These are phyloP conservation scores for Hirtodrosophila duncani DNA, from an alignment of 2,888 invertebrate species.

Conservation along the genomic window DNA sequence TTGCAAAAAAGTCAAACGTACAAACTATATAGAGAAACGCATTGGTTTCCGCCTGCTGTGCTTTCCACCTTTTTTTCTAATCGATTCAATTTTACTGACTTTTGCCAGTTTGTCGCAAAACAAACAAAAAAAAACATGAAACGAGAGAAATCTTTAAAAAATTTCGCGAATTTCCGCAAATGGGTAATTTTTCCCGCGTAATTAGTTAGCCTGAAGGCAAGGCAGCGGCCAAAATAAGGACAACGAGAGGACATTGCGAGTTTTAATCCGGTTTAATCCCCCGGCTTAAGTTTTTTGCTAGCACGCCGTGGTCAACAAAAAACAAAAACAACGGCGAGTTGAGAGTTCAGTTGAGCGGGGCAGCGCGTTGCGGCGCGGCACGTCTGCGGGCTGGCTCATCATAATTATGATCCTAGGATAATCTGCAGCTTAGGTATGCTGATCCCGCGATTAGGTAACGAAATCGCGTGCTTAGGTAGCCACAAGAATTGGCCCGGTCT, in stretches of 20 bases:
- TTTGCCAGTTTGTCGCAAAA: conserved; percentile 34
- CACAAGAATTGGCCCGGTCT: conserved; percentile 63
- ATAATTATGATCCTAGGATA: conserved; percentile 72
- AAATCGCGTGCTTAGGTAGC: conserved; percentile 68
- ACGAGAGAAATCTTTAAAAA: conserved; percentile 22
- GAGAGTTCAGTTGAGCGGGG: conserved; percentile 15
- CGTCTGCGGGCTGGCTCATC: conserved; percentile 47
- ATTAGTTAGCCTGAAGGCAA: conserved; percentile 63
- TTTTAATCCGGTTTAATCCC: conserved; percentile 71
- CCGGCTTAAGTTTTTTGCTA: conserved; percentile 72
- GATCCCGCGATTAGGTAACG: conserved; percentile 70
- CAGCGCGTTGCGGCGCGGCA: conserved; percentile 38
- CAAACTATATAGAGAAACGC: too few species aligned
- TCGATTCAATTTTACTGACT: conserved; percentile 69
- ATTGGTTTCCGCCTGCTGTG: too few species aligned
- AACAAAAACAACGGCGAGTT: conserved; percentile 15
- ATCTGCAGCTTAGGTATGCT: conserved; percentile 64
- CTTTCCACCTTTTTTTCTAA: conserved; percentile 46
- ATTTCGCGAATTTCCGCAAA: conserved; percentile 67
- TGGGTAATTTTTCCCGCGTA: conserved; percentile 64
- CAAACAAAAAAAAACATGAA: conserved; percentile 34
- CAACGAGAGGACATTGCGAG: conserved; percentile 63
- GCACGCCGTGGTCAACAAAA: conserved; percentile 15
- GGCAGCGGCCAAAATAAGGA: conserved; percentile 38
- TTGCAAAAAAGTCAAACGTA: conserved; percentile 63